Percentiles rank a stretch among this genome's conserved stretches.
Conservation (phyloP, 1,140 invertebrate species). For the Drosophila ogumai region DNA sequence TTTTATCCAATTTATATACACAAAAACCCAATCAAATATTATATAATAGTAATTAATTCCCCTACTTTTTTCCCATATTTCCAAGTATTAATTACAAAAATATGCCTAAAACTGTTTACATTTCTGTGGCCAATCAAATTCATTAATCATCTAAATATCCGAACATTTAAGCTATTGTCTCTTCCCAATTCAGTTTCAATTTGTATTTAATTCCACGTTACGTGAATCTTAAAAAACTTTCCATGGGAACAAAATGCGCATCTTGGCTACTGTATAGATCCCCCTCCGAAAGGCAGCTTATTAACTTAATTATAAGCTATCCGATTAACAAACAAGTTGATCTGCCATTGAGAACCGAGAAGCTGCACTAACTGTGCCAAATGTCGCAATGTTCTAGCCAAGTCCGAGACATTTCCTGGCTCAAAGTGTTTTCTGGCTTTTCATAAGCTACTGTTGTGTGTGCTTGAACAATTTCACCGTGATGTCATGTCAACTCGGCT, state of each 20-base stretch:
- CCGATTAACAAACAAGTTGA: conserved; percentile 60
- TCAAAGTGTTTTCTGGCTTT: conserved; percentile 7
- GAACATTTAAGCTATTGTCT: conserved; percentile 17
- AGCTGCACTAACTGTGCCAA: conserved; percentile 36
- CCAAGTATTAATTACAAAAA: conserved; percentile 1
- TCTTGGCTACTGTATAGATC: conserved; percentile 28
- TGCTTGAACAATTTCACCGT: conserved; percentile 55
- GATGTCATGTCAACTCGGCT: conserved; percentile 62
- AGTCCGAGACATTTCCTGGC: conserved; percentile 35
- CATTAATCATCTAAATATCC: background rate
- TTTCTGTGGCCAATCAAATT: background rate
- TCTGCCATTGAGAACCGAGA: conserved; percentile 35
- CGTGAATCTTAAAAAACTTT: conserved; percentile 50
- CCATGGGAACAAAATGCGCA: conserved; percentile 51
- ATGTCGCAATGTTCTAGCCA: conserved; percentile 27
- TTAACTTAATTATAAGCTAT: conserved; percentile 73
- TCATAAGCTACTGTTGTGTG: too few relatives aligned
- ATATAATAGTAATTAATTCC: too few relatives aligned
- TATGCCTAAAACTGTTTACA: background rate
- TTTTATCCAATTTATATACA: too few relatives aligned
- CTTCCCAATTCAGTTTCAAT: conserved; percentile 3
- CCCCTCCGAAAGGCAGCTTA: conserved; percentile 28
- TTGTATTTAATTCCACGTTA: conserved; percentile 40
- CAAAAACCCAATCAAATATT: too few relatives aligned
- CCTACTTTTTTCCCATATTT: background rate